Evolutionary conservation across 2,797 vertebrate genomes (phyloP), one percentile per base, ranked within the genome.

Genomic region (Neoniphon sammara): DNA sequence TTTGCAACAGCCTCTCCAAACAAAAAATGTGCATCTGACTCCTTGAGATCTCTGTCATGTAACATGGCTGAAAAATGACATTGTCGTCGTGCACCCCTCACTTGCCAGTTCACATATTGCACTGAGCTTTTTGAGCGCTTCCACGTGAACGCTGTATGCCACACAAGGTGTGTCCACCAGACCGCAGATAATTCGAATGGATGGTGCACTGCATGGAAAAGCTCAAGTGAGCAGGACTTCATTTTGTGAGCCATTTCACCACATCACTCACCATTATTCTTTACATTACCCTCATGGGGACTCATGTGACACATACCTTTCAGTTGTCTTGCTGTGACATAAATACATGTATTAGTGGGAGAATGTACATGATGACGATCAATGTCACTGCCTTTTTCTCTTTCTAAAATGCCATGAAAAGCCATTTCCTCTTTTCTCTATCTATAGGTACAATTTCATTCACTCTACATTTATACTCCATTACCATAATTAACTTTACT

Each of bases 241-340:
- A 91, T 92, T 93, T 91, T 79, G 85, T 87, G 82, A 92, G 84
- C 84, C 90, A 88, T 90, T 91, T 90, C 90, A 88, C 85, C 87
- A 80, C 89, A 92, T 93, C 91, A 80, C 85, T 92, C 90, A 87
- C 77, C 79, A 88, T 91, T 91, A 89, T 82, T 87, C 79, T 86
- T 77, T 78, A 77, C 86, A 89, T 87, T 59, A 68, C 58, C 82
- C 36, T 61, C 70, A 64, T 76, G 74, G 70, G 70, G 71, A 62
- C 74, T 65, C 78, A 31, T 79, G 76, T 88, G 83, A 87, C 85
- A 75, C 74, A 54, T 67, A 67, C 65, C 77, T 85, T 71, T 86
- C 78, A 77, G 21, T 76, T 36, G 23, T 70, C 73, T 70, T 7
- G 9, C 56, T 53, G 50, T 42, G 60, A 80, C 66, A 44, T 81